Evolutionary conservation across 92 coral and sea anemone genomes (phyloP).

Genomic region (Hydrozoanthus gracilis): DNA sequence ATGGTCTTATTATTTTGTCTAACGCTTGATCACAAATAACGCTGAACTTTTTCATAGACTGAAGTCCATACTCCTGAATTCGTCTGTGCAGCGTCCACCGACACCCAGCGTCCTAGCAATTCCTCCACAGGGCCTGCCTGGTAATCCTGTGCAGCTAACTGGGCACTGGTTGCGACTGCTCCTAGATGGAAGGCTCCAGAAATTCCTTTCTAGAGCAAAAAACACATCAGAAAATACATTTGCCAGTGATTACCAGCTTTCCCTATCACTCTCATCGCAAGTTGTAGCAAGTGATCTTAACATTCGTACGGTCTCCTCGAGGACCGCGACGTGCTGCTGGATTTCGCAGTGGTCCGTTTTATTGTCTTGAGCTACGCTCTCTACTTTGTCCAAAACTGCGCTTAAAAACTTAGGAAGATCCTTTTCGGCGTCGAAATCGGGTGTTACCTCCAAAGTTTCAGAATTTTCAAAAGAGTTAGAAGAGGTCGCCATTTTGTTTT

Average conservation of each 20-base stretch:
- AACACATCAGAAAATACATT: slow-evolving; percentile 16
- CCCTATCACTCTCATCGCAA: slow-evolving; percentile 3
- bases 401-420: slow-evolving; percentile 1
- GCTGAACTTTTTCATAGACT: neutral
- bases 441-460: slow-evolving; percentile 26
- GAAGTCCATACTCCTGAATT: neutral
- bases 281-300: slow-evolving; percentile 3
- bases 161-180: slow-evolving; percentile 10
- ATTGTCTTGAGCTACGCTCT: neutral
- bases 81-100: slow-evolving; percentile 4
- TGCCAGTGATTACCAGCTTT: slow-evolving; percentile 16
- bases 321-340: slow-evolving; percentile 26
- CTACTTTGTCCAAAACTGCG: slow-evolving; percentile 23
- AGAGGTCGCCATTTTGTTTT: slow-evolving; percentile 18
- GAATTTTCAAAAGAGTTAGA: neutral
- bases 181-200: slow-evolving; percentile 24
- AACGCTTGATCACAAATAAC: neutral
- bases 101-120: neutral
- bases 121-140: slow-evolving; percentile 3
- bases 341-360: slow-evolving; percentile 4
- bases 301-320: slow-evolving; percentile 23
- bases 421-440: slow-evolving; percentile 1
- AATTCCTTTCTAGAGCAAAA: neutral
- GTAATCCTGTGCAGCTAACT: slow-evolving; percentile 28
- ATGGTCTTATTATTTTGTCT: neutral